Conservation (phyloP, 2,888 invertebrate genomes). For the Eubasilissa splendida region DNA sequence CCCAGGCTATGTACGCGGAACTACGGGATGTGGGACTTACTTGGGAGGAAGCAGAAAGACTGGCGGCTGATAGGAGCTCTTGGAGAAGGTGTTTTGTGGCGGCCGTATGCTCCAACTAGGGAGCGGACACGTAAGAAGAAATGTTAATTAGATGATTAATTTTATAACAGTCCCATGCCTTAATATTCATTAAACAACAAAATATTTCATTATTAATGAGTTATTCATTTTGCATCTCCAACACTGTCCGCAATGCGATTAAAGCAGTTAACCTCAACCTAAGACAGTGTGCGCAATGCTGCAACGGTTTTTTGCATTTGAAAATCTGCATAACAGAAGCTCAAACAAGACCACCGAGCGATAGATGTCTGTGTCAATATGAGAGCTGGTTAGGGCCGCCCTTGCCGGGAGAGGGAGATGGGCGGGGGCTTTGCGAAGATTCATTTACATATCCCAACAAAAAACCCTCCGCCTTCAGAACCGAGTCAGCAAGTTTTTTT, state of each 20-base stretch:
- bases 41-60: too few relatives aligned
- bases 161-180: too few relatives aligned
- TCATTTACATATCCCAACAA: slow-evolving; percentile 58
- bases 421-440: slow-evolving; percentile 21
- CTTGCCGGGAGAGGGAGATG: neutral
- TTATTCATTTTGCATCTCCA: neutral
- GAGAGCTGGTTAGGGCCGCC: slow-evolving; percentile 18
- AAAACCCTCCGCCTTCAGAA: slow-evolving; percentile 58
- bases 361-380: slow-evolving; percentile 54
- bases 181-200: too few relatives aligned
- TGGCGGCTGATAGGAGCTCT: too few relatives aligned
- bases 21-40: too few relatives aligned
- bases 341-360: slow-evolving; percentile 43
- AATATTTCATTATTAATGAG: too few relatives aligned
- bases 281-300: slow-evolving; percentile 1
- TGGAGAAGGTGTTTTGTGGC: too few relatives aligned
- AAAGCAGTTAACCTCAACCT: neutral
- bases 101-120: too few relatives aligned
- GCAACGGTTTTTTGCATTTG: slow-evolving; percentile 31
- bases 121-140: too few relatives aligned
- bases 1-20: too few relatives aligned
- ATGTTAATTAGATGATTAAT: too few relatives aligned
- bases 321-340: slow-evolving; percentile 50
- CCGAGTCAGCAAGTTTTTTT: slow-evolving; percentile 64
- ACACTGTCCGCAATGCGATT: neutral